A percentile compares a stretch with the other conserved stretches of the same genome.
These are phyloP conservation scores for Oasisia sp. DNA, from an alignment of 2,888 invertebrate species.

Conservation along the genomic window DNA sequence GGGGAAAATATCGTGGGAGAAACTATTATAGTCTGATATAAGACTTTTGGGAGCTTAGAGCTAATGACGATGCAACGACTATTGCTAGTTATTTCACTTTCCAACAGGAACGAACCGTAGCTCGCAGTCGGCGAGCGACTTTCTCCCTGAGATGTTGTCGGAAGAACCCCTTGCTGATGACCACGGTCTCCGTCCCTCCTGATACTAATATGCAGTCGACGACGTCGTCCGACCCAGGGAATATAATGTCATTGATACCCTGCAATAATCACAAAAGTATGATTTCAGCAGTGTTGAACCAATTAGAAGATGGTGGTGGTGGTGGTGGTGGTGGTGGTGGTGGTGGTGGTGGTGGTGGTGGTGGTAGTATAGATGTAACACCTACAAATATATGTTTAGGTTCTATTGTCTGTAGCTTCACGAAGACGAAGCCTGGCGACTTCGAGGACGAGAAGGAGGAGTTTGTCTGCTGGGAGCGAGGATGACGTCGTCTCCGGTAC, in stretches of 20 bases:
- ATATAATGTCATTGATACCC: conserved; percentile 52
- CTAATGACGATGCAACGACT: too few relatives aligned
- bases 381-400: conserved; percentile 55
- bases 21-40: too few relatives aligned
- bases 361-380: conserved; percentile 19
- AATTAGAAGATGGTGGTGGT: neutral
- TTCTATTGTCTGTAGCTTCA: conserved; percentile 52
- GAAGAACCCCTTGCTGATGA: conserved; percentile 62
- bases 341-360: too few relatives aligned
- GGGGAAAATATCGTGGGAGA: too few relatives aligned
- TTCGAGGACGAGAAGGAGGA: too few relatives aligned
- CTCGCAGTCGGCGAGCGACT: conserved; percentile 50
- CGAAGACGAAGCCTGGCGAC: conserved; percentile 43
- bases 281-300: neutral
- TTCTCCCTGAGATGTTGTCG: conserved; percentile 56
- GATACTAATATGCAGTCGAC: conserved; percentile 60
- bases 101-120: conserved; percentile 46
- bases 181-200: conserved; percentile 63
- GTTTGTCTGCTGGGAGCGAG: too few relatives aligned
- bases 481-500: too few relatives aligned
- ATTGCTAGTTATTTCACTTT: neutral
- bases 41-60: too few relatives aligned
- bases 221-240: conserved; percentile 40
- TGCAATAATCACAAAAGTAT: conserved; percentile 31
- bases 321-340: too few relatives aligned